phyloP scores from a whole-genome alignment of 2,888 invertebrate genomes.

The Xanthia icteritia region DNA sequence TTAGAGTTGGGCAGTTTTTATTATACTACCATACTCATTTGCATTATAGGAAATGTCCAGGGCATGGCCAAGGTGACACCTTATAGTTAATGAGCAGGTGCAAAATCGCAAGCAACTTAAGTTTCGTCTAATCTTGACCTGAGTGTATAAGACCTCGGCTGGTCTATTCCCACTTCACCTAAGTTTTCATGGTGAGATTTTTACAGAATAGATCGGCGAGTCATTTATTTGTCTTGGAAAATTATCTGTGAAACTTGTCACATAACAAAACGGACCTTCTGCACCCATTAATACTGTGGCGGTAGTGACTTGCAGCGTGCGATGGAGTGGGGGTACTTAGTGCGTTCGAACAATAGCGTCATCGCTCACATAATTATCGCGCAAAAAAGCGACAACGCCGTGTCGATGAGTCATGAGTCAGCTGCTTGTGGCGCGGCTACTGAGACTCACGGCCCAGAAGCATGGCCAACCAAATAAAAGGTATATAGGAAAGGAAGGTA shows the following conservation, averaged over 20 bases:
- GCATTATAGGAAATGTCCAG: background rate
- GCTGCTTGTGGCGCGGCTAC: conserved; percentile 46
- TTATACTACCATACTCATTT: background rate
- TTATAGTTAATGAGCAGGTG: background rate
- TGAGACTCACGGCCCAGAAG: conserved; percentile 12
- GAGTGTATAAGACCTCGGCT: background rate
- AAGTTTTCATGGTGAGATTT: background rate
- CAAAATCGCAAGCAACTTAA: background rate
- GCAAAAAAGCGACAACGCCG: conserved; percentile 63
- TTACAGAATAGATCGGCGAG: background rate
- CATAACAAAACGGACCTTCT: conserved; percentile 42
- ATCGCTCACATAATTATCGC: conserved; percentile 67
- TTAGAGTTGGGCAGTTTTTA: no score
- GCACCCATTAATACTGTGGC: background rate
- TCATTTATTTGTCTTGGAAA: background rate
- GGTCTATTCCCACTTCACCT: background rate
- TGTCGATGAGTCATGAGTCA: conserved; percentile 68
- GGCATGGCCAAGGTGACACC: background rate
- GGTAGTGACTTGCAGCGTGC: conserved; percentile 56
- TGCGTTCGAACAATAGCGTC: conserved; percentile 63
- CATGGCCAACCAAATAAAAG: background rate
- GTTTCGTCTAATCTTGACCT: background rate
- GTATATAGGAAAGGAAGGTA: no score
- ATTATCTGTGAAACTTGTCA: background rate
- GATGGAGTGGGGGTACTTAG: conserved; percentile 57